Evolutionary conservation across 2,113 vertebrate species (phyloP).

Genomic region (Corythoichthys intestinalis): DNA sequence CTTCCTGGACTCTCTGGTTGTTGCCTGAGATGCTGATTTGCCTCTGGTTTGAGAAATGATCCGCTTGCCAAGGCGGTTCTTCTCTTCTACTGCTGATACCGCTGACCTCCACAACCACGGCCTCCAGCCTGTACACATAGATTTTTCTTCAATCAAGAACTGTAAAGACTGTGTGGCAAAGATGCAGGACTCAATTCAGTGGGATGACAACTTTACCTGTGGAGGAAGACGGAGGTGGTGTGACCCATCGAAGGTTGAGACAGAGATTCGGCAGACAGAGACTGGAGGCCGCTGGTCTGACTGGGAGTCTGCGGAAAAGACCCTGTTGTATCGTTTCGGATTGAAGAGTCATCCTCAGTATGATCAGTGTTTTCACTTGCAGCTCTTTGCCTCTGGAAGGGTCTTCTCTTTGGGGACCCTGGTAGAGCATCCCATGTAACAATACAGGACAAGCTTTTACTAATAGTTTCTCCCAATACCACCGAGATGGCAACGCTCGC

Average conservation of each 20-base stretch:
- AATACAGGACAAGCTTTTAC: not conserved
- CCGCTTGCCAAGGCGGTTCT: slow-evolving; percentile 5
- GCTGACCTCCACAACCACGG: slow-evolving; percentile 50
- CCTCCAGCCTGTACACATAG: slow-evolving; percentile 74
- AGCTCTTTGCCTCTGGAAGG: slow-evolving; percentile 92
- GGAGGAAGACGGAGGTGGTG: slow-evolving; percentile 76
- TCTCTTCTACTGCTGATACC: slow-evolving; percentile 26
- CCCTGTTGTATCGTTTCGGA: slow-evolving; percentile 69
- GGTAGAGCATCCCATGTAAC: slow-evolving; percentile 8
- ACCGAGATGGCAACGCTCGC: not conserved
- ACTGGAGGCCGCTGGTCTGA: slow-evolving; percentile 65
- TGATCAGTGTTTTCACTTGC: slow-evolving; percentile 94
- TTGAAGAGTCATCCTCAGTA: slow-evolving; percentile 73
- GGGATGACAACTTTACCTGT: slow-evolving; percentile 74
- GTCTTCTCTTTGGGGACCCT: slow-evolving; percentile 87
- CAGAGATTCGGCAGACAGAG: slow-evolving; percentile 72
- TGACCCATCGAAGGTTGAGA: slow-evolving; percentile 60
- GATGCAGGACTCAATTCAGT: not conserved
- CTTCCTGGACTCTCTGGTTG: slow-evolving; percentile 15
- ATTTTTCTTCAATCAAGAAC: not conserved
- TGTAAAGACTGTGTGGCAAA: not conserved
- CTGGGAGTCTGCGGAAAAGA: slow-evolving; percentile 72
- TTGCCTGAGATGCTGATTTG: slow-evolving; percentile 25
- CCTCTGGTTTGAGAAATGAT: not conserved
- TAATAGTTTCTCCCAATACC: not conserved